phyloP scores from a whole-genome alignment of 2,113 vertebrate genomes.

The Lanius collurio region DNA sequence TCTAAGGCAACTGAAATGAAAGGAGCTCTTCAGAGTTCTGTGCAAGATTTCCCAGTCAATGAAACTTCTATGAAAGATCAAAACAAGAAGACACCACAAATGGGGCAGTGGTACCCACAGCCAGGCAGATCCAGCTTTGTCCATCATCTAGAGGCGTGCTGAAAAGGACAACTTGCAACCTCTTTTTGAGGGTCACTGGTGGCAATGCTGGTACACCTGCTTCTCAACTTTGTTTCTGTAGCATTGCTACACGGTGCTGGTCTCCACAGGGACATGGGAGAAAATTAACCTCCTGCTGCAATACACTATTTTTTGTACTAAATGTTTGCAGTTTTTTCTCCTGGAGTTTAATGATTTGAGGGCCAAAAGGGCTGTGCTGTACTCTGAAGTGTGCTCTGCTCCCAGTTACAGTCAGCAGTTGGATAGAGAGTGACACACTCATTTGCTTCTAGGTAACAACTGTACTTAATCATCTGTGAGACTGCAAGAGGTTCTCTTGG shows the following conservation, averaged over 20 bases:
- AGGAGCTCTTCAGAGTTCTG: not conserved
- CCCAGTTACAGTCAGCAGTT: not conserved
- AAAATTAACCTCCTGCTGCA: not conserved
- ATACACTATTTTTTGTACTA: not conserved
- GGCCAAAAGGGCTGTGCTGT: not conserved
- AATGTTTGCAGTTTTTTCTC: not conserved
- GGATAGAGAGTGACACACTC: not conserved
- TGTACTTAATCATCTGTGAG: not conserved
- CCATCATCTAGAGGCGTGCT: not conserved
- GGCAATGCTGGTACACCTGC: not conserved
- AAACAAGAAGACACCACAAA: not conserved
- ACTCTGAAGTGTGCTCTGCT: not conserved
- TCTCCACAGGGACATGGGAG: not conserved
- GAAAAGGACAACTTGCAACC: not conserved
- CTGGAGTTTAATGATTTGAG: not conserved
- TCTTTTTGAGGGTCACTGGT: not conserved
- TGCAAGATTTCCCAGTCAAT: not conserved
- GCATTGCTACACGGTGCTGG: rapidly evolving
- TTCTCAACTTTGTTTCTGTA: not conserved
- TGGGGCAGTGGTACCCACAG: rapidly evolving
- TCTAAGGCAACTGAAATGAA: not conserved
- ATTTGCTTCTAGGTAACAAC: not conserved
- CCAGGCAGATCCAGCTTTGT: not conserved
- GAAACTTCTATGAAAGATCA: not conserved
- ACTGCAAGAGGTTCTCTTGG: not conserved